These are phyloP conservation scores for Morpho deidamia DNA, from an alignment of 2,888 invertebrate species.

Conservation along the genomic window DNA sequence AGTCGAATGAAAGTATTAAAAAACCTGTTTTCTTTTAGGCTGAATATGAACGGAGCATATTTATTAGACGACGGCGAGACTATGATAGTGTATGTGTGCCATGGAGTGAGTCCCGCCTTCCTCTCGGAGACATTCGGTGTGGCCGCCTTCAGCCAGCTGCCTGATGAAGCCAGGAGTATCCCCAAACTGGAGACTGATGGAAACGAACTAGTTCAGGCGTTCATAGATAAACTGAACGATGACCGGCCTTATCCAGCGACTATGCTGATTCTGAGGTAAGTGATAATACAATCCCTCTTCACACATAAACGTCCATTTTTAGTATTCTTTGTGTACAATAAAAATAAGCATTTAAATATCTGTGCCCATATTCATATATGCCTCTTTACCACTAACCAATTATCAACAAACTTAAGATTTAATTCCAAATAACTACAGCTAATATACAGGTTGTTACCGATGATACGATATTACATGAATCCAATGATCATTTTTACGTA, in stretches of 20 bases:
- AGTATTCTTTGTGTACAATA: too few species aligned
- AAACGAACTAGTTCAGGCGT: constrained; percentile 86
- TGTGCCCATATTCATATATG: too few species aligned
- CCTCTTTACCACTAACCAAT: too few species aligned
- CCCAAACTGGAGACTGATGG: constrained; percentile 87
- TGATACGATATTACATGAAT: too few species aligned
- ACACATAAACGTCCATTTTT: too few species aligned
- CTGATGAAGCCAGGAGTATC: constrained; percentile 86
- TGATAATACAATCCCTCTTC: not conserved
- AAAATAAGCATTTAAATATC: too few species aligned
- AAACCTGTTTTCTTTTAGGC: constrained; percentile 42
- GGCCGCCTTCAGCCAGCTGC: constrained; percentile 83
- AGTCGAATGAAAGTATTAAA: too few species aligned
- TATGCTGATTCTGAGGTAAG: constrained; percentile 89
- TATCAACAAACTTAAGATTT: too few species aligned
- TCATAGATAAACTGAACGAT: constrained; percentile 90
- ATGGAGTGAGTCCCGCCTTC: constrained; percentile 85
- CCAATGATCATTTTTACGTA: too few species aligned
- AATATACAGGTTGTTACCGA: too few species aligned
- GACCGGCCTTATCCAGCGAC: constrained; percentile 89
- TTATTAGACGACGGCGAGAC: constrained; percentile 92
- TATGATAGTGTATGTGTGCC: constrained; percentile 91
- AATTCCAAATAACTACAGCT: too few species aligned
- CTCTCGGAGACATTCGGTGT: constrained; percentile 89
- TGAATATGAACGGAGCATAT: constrained; percentile 91